phyloP scores from a whole-genome alignment of 92 coral and sea anemone species.

The Porites cylindrica region DNA sequence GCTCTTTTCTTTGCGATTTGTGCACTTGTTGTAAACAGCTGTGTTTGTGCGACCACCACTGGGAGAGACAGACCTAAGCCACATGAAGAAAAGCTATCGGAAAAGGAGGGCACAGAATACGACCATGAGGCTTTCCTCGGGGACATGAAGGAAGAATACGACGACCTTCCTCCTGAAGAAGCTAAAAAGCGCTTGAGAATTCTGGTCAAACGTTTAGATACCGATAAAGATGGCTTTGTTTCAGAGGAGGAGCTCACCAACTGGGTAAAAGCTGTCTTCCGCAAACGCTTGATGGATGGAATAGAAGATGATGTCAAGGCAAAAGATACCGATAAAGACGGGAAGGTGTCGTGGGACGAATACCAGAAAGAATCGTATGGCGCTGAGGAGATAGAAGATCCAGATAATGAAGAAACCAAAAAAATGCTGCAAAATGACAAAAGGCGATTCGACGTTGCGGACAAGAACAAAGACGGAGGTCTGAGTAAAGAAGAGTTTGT shows the following conservation, averaged over 20 bases:
- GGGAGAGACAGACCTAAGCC: conserved; percentile 29
- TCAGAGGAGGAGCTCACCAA: conserved; percentile 86
- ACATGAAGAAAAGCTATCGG: conserved; percentile 64
- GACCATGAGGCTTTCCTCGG: conserved; percentile 99
- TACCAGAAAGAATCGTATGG: conserved; percentile 87
- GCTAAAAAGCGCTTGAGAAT: conserved; percentile 83
- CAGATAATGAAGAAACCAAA: conserved; percentile 83
- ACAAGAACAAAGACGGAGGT: conserved; percentile 85
- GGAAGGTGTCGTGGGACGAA: conserved; percentile 88
- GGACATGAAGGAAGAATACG: conserved; percentile 91
- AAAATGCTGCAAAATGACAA: conserved; percentile 79
- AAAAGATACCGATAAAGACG: conserved; percentile 86
- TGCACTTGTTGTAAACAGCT: conserved; percentile 32
- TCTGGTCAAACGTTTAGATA: conserved; percentile 80
- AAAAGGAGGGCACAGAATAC: conserved; percentile 84
- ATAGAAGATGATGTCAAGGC: conserved; percentile 80
- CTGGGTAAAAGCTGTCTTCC: conserved; percentile 91
- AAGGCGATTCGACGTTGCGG: conserved; percentile 91
- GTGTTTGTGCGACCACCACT: conserved; percentile 44
- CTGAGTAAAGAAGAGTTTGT: conserved; percentile 74
- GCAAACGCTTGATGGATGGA: conserved; percentile 79
- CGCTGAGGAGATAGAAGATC: conserved; percentile 48
- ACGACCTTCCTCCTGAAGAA: conserved; percentile 92
- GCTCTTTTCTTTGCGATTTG: not conserved
- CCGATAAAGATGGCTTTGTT: conserved; percentile 81